phyloP scores from a whole-genome alignment of 2,113 vertebrate species.

The Gulo gulo region DNA sequence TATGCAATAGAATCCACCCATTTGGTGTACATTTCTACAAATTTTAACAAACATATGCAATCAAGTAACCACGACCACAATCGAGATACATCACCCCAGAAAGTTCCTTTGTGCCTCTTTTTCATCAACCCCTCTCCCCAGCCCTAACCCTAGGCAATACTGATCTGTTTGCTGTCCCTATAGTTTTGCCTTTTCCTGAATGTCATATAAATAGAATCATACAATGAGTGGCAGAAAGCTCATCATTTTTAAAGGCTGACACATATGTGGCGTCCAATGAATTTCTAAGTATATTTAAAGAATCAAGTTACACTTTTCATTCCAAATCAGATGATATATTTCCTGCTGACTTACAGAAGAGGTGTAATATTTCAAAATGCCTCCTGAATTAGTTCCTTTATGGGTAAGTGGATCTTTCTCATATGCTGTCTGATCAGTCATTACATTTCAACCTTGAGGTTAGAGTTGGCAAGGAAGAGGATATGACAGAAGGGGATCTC shows the following conservation, averaged over 20 bases:
- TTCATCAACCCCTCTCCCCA: background rate
- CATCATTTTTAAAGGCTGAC: background rate
- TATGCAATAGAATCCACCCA: background rate
- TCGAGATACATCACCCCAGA: background rate
- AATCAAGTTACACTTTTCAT: slow-evolving; percentile 22
- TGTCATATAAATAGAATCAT: background rate
- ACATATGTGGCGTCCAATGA: background rate
- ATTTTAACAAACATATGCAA: background rate
- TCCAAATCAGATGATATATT: background rate
- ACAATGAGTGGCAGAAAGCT: background rate
- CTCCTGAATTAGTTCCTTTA: background rate
- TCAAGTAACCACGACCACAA: background rate
- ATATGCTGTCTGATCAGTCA: background rate
- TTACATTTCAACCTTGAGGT: background rate
- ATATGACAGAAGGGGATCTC: background rate
- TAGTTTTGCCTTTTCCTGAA: slow-evolving; percentile 4
- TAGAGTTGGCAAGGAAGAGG: background rate
- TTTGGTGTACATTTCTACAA: background rate
- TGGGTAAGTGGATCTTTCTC: background rate
- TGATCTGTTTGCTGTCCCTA: background rate
- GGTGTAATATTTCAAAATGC: background rate
- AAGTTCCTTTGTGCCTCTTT: background rate
- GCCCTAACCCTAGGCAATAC: background rate
- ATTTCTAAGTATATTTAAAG: slow-evolving; percentile 15
- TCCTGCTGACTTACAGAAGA: background rate